Evolutionary conservation across 2,888 invertebrate species (phyloP), one percentile per base, ranked within the genome.

Genomic region (Microctonus aethiopoides): DNA sequence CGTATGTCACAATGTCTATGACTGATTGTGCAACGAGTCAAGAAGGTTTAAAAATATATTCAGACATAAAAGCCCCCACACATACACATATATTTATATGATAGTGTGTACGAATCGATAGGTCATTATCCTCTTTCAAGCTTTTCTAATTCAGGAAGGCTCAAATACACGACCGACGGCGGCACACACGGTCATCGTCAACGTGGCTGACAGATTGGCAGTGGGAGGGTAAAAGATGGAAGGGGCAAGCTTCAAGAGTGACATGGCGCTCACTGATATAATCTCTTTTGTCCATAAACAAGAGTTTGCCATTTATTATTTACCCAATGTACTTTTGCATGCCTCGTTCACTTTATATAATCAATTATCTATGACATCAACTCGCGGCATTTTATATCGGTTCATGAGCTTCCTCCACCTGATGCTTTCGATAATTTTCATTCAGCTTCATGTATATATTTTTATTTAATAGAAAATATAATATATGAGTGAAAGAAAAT

Each of bases 61-160:
- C 46, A 46, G 16, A 46, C 46, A 46, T 46, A 46, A 39, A 39
- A 39, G 39, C n/a, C 13, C n/a, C 13, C n/a, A 39, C 13, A 39
- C n/a, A 46, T 16, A 29, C 3, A n/a, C n/a, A n/a, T n/a, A n/a
- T n/a, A n/a, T n/a, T n/a, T n/a, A n/a, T n/a, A n/a, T n/a, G n/a
- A n/a, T 16, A 16, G 46, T 16, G 46, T 46, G 16, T 16, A 7
- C 20, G 16, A 61, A 61, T 61, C 61, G 41, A 61, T 61, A 61
- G 61, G 61, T 61, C 61, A 46, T 61, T 39, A 32, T 41, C 61
- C 46, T 26, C 46, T 46, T 46, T 22, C 61, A 36, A 26, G n/a
- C n/a, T n/a, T 61, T 24, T n/a, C 39, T 61, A 39, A 61, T 24
- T n/a, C 56, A 56, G 56, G 56, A 56, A 56, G 56, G 46, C 46